These are phyloP conservation scores for Lithobates pipiens DNA, from an alignment of 2,797 vertebrate species.

Conservation along the genomic window DNA sequence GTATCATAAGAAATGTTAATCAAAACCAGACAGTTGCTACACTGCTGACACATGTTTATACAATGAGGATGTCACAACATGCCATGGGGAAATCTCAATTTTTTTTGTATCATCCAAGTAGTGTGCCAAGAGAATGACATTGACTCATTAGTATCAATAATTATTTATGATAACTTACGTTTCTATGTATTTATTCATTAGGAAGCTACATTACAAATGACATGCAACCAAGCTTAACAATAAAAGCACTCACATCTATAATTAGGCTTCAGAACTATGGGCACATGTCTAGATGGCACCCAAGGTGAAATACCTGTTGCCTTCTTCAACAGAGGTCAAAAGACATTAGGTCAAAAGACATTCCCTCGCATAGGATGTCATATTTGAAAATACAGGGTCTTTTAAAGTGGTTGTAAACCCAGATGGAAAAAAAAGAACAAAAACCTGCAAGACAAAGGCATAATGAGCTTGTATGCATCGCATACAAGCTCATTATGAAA, in stretches of 20 bases:
- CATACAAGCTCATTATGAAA: no score
- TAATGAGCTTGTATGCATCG: no score
- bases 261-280: neutral
- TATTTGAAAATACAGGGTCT: neutral
- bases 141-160: conserved; percentile 28
- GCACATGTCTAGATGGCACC: neutral
- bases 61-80: neutral
- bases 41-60: neutral
- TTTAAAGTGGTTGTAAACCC: no score
- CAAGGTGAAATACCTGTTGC: neutral
- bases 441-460: no score
- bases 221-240: neutral
- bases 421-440: no score
- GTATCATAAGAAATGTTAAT: neutral
- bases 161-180: neutral
- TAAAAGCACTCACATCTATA: neutral
- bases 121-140: neutral
- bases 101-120: no score
- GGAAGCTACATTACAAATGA: neutral
- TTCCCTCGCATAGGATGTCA: neutral
- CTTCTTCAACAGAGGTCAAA: neutral
- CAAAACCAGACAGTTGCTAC: neutral
- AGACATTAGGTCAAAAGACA: neutral
- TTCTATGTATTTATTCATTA: neutral
- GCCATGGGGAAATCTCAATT: neutral